Conservation (phyloP, 2,888 invertebrate genomes). For the Amphipyra berbera region DNA sequence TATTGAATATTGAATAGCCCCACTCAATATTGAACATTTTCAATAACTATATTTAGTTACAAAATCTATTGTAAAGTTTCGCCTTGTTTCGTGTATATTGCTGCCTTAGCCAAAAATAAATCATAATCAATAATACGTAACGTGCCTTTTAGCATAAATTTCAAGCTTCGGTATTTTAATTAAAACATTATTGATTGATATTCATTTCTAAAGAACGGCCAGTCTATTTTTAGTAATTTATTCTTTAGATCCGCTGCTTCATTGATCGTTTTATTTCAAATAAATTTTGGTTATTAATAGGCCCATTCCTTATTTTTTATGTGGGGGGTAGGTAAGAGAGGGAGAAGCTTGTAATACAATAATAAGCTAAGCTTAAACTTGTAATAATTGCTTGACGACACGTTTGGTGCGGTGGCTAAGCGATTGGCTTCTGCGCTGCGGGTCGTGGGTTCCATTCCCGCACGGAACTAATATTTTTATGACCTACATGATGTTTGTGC, state of each 20-base stretch:
- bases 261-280: neutral
- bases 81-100: neutral
- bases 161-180: slow-evolving; percentile 36
- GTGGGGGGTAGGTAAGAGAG: too few relatives aligned
- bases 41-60: slow-evolving; percentile 9
- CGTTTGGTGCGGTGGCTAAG: too few relatives aligned
- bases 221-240: slow-evolving; percentile 24
- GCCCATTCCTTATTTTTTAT: too few relatives aligned
- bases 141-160: slow-evolving; percentile 31
- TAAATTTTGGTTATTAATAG: slow-evolving; percentile 7
- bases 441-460: too few relatives aligned
- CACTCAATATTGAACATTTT: slow-evolving; percentile 8
- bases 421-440: too few relatives aligned
- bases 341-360: too few relatives aligned
- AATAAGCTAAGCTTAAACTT: too few relatives aligned
- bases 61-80: slow-evolving; percentile 11
- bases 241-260: slow-evolving; percentile 1
- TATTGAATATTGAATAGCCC: too few relatives aligned
- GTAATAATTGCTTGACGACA: too few relatives aligned
- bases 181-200: slow-evolving; percentile 38
- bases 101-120: slow-evolving; percentile 30
- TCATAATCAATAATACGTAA: slow-evolving; percentile 20
- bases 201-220: slow-evolving; percentile 17
- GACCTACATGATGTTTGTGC: too few relatives aligned
- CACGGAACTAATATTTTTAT: too few relatives aligned